A percentile compares a stretch with the other conserved stretches of the same genome.
Conservation (phyloP, 2,888 invertebrate genomes). For the Brachynemurus nebulosus region DNA sequence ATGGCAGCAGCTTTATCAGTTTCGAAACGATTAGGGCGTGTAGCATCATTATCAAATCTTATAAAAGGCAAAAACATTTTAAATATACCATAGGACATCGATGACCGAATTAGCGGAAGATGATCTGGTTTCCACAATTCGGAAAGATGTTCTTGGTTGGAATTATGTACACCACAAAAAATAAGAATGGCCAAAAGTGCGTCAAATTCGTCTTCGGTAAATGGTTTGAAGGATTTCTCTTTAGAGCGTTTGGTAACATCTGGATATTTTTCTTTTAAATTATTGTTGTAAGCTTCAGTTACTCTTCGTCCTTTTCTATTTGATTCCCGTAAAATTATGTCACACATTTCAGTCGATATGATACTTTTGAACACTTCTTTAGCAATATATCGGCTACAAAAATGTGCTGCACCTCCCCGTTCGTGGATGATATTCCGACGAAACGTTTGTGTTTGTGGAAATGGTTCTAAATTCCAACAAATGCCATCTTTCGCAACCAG, state of each 20-base stretch:
- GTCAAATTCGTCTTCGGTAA: background rate
- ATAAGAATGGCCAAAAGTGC: background rate
- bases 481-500: background rate
- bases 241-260: background rate
- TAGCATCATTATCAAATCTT: conserved; percentile 22
- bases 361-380: conserved; percentile 5
- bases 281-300: background rate
- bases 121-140: background rate
- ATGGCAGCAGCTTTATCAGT: conserved; percentile 22
- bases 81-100: conserved; percentile 18
- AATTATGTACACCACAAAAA: background rate
- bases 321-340: background rate
- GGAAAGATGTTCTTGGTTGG: background rate
- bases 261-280: background rate
- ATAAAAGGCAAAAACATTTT: conserved; percentile 20
- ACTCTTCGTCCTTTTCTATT: background rate
- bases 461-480: background rate
- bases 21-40: conserved; percentile 17
- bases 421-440: background rate
- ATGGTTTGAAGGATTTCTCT: background rate
- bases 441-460: background rate
- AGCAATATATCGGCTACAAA: background rate
- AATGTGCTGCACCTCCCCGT: background rate
- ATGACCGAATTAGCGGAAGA: background rate
- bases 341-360: conserved; percentile 1